Evolutionary conservation across 2,888 invertebrate genomes (phyloP).

Genomic region (Mayetiola destructor): DNA sequence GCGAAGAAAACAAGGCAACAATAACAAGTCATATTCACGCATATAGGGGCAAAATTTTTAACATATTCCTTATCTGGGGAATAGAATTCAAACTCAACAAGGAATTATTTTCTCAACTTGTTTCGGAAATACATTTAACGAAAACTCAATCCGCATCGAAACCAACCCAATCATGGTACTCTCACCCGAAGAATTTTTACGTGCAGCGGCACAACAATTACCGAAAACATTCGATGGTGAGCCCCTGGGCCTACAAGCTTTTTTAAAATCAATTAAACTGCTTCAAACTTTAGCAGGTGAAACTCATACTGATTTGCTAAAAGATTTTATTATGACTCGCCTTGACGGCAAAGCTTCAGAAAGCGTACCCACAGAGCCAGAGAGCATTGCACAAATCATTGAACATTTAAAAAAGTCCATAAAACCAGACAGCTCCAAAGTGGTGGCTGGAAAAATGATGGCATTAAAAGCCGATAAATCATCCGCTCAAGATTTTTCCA

Average conservation of each 20-base stretch:
- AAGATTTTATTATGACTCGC: background rate
- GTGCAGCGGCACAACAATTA: background rate
- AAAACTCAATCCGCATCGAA: too few relatives aligned
- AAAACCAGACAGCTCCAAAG: background rate
- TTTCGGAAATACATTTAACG: too few relatives aligned
- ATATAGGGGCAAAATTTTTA: too few relatives aligned
- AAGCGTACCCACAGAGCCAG: background rate
- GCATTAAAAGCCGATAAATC: background rate
- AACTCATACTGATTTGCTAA: background rate
- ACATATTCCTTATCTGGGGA: too few relatives aligned
- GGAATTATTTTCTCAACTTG: too few relatives aligned
- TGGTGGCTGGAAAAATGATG: background rate
- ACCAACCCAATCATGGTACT: background rate
- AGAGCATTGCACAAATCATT: background rate
- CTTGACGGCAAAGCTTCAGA: background rate
- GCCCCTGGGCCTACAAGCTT: background rate
- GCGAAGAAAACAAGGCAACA: too few relatives aligned
- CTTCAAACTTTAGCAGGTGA: background rate
- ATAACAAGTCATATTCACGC: too few relatives aligned
- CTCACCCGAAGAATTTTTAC: background rate
- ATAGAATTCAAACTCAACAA: too few relatives aligned
- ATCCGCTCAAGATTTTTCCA: background rate
- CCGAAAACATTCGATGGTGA: background rate
- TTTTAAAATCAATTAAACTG: background rate
- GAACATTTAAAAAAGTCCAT: background rate